A percentile compares a stretch with the other conserved stretches of the same genome.
Evolutionary conservation across 2,888 invertebrate species (phyloP).

Genomic region (Eucriotettix oculatus): DNA sequence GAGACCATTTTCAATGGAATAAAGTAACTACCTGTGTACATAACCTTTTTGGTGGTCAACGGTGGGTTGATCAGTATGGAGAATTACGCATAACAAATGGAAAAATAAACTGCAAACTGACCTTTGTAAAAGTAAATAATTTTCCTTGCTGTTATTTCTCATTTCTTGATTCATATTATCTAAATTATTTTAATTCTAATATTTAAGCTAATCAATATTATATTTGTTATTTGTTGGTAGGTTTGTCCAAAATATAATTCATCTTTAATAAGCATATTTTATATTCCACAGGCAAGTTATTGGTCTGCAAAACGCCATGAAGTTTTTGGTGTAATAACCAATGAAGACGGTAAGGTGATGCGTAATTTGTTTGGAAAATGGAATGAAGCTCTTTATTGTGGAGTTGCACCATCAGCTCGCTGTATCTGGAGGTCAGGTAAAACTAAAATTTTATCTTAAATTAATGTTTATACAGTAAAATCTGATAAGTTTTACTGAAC

Average conservation of each 20-base stretch:
- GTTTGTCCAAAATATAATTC: too few species aligned
- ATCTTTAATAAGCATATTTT: not conserved
- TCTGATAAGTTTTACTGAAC: not conserved
- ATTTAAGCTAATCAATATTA: too few species aligned
- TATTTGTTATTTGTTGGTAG: too few species aligned
- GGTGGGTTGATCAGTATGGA: slow-evolving; percentile 78
- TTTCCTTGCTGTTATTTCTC: too few species aligned
- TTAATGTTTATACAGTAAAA: not conserved
- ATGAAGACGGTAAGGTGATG: slow-evolving; percentile 38
- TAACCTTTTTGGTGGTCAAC: slow-evolving; percentile 64
- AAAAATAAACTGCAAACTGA: slow-evolving; percentile 50
- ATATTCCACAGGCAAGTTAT: slow-evolving; percentile 41
- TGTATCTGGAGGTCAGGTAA: slow-evolving; percentile 64
- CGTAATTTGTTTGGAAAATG: slow-evolving; percentile 58
- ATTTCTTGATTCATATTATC: too few species aligned
- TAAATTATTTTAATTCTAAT: too few species aligned
- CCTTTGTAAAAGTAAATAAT: slow-evolving; percentile 54
- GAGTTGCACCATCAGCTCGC: slow-evolving; percentile 50
- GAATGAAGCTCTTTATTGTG: slow-evolving; percentile 65
- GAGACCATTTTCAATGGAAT: slow-evolving; percentile 59
- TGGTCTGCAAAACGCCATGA: slow-evolving; percentile 67
- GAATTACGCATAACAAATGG: slow-evolving; percentile 51
- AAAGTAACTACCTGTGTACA: slow-evolving; percentile 77
- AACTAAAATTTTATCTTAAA: not conserved
- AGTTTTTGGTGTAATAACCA: slow-evolving; percentile 42